Percentiles rank a stretch among this genome's conserved stretches.
Conservation (phyloP, 2,113 vertebrate genomes). For the Balaeniceps rex region DNA sequence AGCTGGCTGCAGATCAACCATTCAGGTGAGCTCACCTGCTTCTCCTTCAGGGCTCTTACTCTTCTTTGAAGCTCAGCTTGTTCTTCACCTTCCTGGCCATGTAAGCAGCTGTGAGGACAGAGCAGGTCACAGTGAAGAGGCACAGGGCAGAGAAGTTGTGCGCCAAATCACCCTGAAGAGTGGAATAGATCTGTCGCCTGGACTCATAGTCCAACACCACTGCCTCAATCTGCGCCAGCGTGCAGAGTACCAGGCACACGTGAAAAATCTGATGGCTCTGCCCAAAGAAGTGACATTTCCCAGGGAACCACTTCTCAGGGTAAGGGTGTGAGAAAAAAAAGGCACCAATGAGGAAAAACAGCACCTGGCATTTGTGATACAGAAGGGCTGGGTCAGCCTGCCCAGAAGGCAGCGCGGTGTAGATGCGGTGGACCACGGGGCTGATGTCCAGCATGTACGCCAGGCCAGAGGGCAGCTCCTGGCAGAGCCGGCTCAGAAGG, state of each 20-base stretch:
- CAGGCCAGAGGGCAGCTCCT: conserved; percentile 89
- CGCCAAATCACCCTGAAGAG: conserved; percentile 79
- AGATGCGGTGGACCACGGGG: conserved; percentile 88
- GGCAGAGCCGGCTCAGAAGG: conserved; percentile 81
- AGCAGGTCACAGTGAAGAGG: conserved; percentile 83
- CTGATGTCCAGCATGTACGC: conserved; percentile 94
- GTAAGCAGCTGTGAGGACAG: conserved; percentile 81
- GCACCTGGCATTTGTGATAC: conserved; percentile 88
- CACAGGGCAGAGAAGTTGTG: conserved; percentile 85
- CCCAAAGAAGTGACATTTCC: conserved; percentile 88
- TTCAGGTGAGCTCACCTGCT: not conserved
- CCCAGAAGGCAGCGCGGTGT: conserved; percentile 42
- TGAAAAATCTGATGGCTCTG: conserved; percentile 97
- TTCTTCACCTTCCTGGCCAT: conserved; percentile 80
- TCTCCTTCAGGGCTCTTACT: conserved; percentile 46
- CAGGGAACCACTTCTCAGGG: conserved; percentile 90
- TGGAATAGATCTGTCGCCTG: conserved; percentile 81
- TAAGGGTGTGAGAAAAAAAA: conserved; percentile 92
- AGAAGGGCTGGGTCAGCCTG: conserved; percentile 75
- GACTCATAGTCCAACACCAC: conserved; percentile 86
- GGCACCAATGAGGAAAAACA: conserved; percentile 89
- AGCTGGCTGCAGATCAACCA: not conserved
- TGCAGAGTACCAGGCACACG: conserved; percentile 88
- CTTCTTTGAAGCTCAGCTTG: conserved; percentile 78
- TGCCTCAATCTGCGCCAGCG: conserved; percentile 89